Percentiles rank a stretch among this genome's conserved stretches.
phyloP scores from a whole-genome alignment of 2,113 vertebrate genomes.

The Cephalopholis sonnerati region DNA sequence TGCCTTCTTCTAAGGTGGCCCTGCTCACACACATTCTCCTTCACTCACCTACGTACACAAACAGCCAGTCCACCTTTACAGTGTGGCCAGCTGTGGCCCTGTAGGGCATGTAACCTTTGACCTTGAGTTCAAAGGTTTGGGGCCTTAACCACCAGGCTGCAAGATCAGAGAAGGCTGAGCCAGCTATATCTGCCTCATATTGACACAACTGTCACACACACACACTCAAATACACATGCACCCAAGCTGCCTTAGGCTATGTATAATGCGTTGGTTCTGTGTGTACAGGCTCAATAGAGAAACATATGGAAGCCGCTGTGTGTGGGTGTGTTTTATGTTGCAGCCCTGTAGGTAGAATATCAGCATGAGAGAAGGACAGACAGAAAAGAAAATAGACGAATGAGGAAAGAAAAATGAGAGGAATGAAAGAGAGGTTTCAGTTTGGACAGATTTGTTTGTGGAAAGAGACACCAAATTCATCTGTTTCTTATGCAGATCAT shows the following conservation, averaged over 20 bases:
- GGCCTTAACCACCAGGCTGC: constrained; percentile 50
- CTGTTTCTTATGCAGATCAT: background rate
- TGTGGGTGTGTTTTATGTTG: constrained; percentile 47
- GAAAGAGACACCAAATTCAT: background rate
- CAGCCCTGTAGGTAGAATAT: constrained; percentile 40
- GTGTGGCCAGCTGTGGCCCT: constrained; percentile 72
- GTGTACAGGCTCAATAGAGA: constrained; percentile 26
- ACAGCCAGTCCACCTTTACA: constrained; percentile 52
- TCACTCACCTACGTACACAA: background rate
- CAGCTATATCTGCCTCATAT: constrained; percentile 58
- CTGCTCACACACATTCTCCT: background rate
- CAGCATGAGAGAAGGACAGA: constrained; percentile 7
- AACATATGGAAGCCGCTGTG: constrained; percentile 51
- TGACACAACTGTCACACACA: constrained; percentile 63
- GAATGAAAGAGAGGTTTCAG: constrained; percentile 2
- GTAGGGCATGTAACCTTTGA: constrained; percentile 61
- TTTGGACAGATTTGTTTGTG: background rate
- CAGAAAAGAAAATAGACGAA: background rate
- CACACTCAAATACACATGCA: background rate
- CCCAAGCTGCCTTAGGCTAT: constrained; percentile 30
- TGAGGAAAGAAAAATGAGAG: background rate
- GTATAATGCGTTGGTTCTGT: constrained; percentile 13
- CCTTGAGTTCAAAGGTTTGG: constrained; percentile 71
- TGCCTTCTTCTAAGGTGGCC: constrained; percentile 20
- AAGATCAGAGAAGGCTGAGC: constrained; percentile 68